Evolutionary conservation across 2,888 invertebrate species (phyloP).

Genomic region (Athrips mouffetella): DNA sequence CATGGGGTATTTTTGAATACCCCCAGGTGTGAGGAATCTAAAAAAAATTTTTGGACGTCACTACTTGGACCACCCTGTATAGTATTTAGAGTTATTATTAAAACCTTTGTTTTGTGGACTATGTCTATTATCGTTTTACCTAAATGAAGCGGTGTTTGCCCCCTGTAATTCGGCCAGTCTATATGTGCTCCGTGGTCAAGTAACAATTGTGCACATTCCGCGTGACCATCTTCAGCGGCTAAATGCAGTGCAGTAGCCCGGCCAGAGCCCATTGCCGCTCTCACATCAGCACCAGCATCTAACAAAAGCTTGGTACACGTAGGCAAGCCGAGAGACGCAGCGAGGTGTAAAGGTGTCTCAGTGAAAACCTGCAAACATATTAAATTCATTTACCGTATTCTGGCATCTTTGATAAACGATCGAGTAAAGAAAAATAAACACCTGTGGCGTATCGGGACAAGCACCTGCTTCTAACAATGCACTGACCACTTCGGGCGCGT

Average conservation of each 20-base stretch:
- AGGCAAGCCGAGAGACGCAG: slow-evolving; percentile 84
- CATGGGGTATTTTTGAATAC: no score
- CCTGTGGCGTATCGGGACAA: slow-evolving; percentile 89
- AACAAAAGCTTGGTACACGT: slow-evolving; percentile 85
- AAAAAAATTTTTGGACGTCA: no score
- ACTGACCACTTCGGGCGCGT: slow-evolving; percentile 85
- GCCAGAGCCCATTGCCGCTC: slow-evolving; percentile 83
- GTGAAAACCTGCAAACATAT: slow-evolving; percentile 81
- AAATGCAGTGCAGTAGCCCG: slow-evolving; percentile 90
- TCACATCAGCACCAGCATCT: slow-evolving; percentile 87
- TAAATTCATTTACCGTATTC: slow-evolving; percentile 5
- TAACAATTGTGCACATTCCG: slow-evolving; percentile 85
- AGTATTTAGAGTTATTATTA: no score
- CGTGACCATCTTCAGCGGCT: slow-evolving; percentile 92
- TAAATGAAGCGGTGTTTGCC: slow-evolving; percentile 90
- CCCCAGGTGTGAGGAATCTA: no score
- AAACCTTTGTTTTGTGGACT: no score
- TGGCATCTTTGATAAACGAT: background rate
- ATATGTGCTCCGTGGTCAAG: slow-evolving; percentile 86
- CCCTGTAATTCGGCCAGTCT: slow-evolving; percentile 85
- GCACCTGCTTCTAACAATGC: slow-evolving; percentile 87
- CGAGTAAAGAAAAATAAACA: slow-evolving; percentile 40
- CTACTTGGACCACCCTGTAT: no score
- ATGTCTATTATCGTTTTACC: slow-evolving; percentile 39
- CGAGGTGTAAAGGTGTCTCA: slow-evolving; percentile 90